Base-by-base conservation (phyloP, 2,888 invertebrate genomes). In the Phytoseiulus persimilis region DNA sequence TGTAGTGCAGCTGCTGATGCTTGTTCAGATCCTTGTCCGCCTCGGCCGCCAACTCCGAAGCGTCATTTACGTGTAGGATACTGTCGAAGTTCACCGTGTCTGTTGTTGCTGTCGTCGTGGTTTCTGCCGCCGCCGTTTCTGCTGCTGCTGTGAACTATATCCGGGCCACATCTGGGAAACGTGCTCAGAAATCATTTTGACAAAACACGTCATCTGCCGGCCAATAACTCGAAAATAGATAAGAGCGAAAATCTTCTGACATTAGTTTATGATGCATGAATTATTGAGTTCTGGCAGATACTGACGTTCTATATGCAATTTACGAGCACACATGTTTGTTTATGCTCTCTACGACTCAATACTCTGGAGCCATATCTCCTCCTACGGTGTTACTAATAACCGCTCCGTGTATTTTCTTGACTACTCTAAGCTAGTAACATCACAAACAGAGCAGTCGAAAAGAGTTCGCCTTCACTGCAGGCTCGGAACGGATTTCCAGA, bases 101-200 rank as follows among this genome's bases (percentile, higher is more conserved):
- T 14, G 23, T 33, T 87, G 87, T 33, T 39, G 87, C 87, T 87
- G 87, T 31, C 31, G 84, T 31, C 31, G 84, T 84, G 28, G 83
- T 83, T 31, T n/a, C 3, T 31, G 84, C 3, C 84, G 32, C 31
- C 84, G 14, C 14, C 84, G 84, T 84, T 23, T 32, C 31, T 5
- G 83, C 33, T 2, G 83, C 33, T 23, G 83, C 31, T 33, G 83
- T 83, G 32, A 33, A 32, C 83, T 28, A 83, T 33, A 31, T 83
- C 23, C 83, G 83, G 31, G 31, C 45, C 87, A 32, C 87, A 87
- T n/a, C 87, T 32, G 65, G 65, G 65, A 28, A 65, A 65, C 65
- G 65, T 65, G 65, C 65, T 65, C 65, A 28, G 65, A 65, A 65
- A 65, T 65, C 65, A 65, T 65, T 65, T 65, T 28, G 65, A 65